phyloP scores from a whole-genome alignment of 2,888 invertebrate species.

The Dryocosmus kuriphilus region DNA sequence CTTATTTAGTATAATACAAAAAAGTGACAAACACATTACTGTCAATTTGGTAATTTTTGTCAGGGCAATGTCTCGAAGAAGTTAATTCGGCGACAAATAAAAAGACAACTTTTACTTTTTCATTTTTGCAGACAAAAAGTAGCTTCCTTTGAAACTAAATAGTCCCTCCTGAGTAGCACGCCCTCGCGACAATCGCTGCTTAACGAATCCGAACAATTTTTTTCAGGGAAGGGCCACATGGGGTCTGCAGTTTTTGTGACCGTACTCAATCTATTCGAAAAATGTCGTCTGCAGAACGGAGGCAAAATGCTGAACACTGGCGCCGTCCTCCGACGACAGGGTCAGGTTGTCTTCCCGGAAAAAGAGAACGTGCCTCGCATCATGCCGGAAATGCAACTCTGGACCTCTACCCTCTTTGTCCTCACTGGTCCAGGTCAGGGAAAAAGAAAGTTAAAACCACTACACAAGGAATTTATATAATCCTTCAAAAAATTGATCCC shows the following conservation, averaged over 20 bases:
- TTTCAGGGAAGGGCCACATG: constrained; percentile 33
- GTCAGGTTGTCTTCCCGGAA: constrained; percentile 32
- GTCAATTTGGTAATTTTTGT: too few species aligned
- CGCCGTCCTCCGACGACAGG: constrained; percentile 32
- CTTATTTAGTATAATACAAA: too few species aligned
- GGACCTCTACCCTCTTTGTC: constrained; percentile 15
- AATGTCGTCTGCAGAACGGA: constrained; percentile 16
- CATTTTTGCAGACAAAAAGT: background rate
- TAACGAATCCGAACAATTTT: constrained; percentile 24
- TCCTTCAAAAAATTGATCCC: background rate
- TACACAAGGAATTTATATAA: background rate
- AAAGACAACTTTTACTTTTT: background rate
- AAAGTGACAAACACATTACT: too few species aligned
- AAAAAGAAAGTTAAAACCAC: background rate
- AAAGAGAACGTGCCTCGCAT: constrained; percentile 18
- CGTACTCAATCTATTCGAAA: constrained; percentile 16
- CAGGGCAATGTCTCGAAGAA: background rate
- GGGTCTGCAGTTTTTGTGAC: constrained; percentile 29
- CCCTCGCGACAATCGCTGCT: constrained; percentile 5
- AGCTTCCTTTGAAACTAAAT: background rate
- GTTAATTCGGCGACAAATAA: background rate
- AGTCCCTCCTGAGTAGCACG: constrained; percentile 14
- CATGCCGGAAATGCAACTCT: constrained; percentile 29
- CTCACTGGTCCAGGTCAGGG: background rate
- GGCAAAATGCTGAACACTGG: constrained; percentile 30